Base-by-base conservation (phyloP, 2,113 vertebrate species). In the Sapajus apella region DNA sequence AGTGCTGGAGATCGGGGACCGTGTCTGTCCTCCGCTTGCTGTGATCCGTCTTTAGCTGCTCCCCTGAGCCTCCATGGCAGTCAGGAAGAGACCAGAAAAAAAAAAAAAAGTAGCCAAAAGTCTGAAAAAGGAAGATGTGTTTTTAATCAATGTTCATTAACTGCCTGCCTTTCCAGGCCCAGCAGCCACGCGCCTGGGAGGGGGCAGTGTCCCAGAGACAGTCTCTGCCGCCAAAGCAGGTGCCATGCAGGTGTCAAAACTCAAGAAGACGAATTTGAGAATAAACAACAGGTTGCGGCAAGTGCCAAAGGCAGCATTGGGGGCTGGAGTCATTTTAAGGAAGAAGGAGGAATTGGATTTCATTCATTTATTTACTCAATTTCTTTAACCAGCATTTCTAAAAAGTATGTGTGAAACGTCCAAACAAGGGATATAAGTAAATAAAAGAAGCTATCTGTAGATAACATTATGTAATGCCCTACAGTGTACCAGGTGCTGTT, bases 111-210 rank as follows among this genome's bases (percentile, higher is more conserved):
- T 81, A 86, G 47, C 50, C n/a, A 18, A 23, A 81, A 61, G 35
- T 50, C 47, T 82, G 75, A 21, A 21, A 37, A 76, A 91, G 66
- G n/a, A 83, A 76, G 25, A 64, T 23, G 9, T 50, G 27, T 61
- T 56, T n/a, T 91, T 91, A 55, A 64, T 83, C 18, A 2, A 3
- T 17, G 3, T 47, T 47, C 40, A 7, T 84, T 73, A 61, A 23
- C 50, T 40, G 4, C n/a, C 37, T 0, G 20, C 3, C 27, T 21
- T 21, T 27, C 4, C 0, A 1, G 56, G 12, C 27, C 52, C 14
- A 17, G 50, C 4, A 40, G 27, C 52, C 61, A 55, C 16, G 32
- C 1, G 0, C 45, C 14, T 45, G 66, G 32, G 66, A 47, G 8
- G 37, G 77, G n/a, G 68, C 45, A 68, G 25, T 77, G 37, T 89